phyloP scores from a whole-genome alignment of 2,797 vertebrate species.

The Buphagus erythrorhynchus region DNA sequence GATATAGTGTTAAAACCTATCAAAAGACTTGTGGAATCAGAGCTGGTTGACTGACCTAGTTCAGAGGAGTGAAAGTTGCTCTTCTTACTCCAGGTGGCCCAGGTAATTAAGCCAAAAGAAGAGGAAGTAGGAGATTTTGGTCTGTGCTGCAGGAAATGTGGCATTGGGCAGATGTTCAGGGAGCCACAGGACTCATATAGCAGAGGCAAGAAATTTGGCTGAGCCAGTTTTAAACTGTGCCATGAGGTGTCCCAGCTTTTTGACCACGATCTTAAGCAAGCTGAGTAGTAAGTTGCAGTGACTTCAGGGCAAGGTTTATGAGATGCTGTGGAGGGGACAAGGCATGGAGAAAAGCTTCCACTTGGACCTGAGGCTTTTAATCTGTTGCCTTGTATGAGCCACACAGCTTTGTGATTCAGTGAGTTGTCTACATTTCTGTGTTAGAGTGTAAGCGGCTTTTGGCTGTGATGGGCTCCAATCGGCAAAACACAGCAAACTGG shows the following conservation, averaged over 20 bases:
- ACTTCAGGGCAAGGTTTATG: rapidly evolving
- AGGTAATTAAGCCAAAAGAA: background rate
- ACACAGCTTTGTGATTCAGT: background rate
- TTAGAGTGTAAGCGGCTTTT: background rate
- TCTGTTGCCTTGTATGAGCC: background rate
- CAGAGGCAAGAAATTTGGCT: background rate
- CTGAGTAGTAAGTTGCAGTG: background rate
- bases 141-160: background rate
- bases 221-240: background rate
- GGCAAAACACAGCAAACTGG: background rate
- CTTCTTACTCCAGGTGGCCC: background rate
- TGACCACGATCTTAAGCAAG: background rate
- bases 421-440: background rate
- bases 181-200: rapidly evolving
- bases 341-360: background rate
- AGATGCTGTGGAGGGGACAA: background rate
- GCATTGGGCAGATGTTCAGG: background rate
- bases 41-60: background rate
- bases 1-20: background rate
- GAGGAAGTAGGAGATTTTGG: background rate
- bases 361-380: background rate
- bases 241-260: background rate
- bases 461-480: background rate
- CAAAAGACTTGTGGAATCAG: background rate
- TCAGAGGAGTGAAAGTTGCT: background rate